Base-by-base conservation (phyloP, 2,888 invertebrate genomes). In the Artemia sp. region DNA sequence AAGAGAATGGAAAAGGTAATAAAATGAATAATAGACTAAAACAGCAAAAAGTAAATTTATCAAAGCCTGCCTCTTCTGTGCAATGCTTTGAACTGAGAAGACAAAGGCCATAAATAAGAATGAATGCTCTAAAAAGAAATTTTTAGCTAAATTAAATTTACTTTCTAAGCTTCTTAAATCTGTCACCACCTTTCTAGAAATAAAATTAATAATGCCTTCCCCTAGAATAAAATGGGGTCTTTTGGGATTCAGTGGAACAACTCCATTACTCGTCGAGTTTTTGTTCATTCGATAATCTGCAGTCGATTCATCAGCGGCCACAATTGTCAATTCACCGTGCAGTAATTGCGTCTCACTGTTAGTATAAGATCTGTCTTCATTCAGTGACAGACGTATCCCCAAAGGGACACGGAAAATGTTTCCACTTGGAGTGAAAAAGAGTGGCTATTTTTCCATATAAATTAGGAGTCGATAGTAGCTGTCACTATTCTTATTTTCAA, bases 271-370 rank as follows among this genome's bases (percentile, higher is more conserved):
- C n/a, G 64, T 58, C 64, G 14, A n/a, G n/a, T 58, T 58, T 58
- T 58, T 58, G 64, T 58, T 24, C 64, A n/a, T 58, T n/a, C 64
- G 64, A 58, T 58, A 58, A 58, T 58, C 64, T 58, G 24, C 64
- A 58, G 64, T 58, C 64, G 64, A 58, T 58, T 58, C 64, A 58
- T 58, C 64, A 58, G 64, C 14, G 64, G 64, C 64, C 64, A 58
- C 64, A 58, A 58, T 58, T 58, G 64, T 58, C 19, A n/a, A 58
- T 58, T 58, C 64, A 58, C 64, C 64, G 24, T 58, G 24, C 64
- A n/a, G 64, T 58, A 58, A 58, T 58, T 58, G 64, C 64, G 24
- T 58, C 64, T 58, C 64, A 58, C 64, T 58, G 64, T 58, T 58
- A 58, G 64, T 10, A n/a, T 24, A 58, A 58, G 64, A 58, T 58